Base-by-base conservation (phyloP, 2,888 invertebrate species). In the Cynaeus angustus region DNA sequence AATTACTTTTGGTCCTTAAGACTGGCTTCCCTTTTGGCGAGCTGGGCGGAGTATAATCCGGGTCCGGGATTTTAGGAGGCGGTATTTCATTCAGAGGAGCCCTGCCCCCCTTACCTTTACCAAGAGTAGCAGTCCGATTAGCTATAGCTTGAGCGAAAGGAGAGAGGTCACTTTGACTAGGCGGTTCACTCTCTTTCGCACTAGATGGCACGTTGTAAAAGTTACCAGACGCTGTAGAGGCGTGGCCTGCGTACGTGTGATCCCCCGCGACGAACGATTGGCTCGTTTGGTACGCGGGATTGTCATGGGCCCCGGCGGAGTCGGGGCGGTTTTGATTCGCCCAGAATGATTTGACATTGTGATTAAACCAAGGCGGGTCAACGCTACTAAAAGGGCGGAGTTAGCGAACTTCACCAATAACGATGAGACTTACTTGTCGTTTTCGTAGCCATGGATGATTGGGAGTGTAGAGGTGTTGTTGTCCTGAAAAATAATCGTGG, bases 41-140 rank as follows among this genome's bases (percentile, higher is more conserved):
- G n/a, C 41, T 48, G 1, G 67, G 67, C 0, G 67, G 67, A 6
- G 59, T 52, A 59, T 67, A 67, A 52, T 67, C 67, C 33, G 33
- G 33, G 30, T 48, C 50, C 10, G 66, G 66, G 48, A 66, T 66
- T 1, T 46, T 13, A 3, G 58, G 59, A 12, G 46, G 45, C 5
- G 45, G 7, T 9, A 58, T 10, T 12, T 48, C 12, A 41, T 59
- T 38, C 10, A 10, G 10, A n/a, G 43, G 28, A 3, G 10, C 26
- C 10, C 21, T 41, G 2, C 16, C 14, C 26, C 33, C 50, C n/a
- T 28, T 53, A 14, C 10, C 45, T 48, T 21, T 59, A 9, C 52
- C 67, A 33, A 52, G 58, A 7, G 16, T 66, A 13, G 58, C 59
- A 43, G 45, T 33, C 45, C 43, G 53, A 7, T 62, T 38, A 0